Percentiles rank a stretch among this genome's conserved stretches.
Evolutionary conservation across 2,888 invertebrate genomes (phyloP).

Genomic region (Polylopha cassiicola): DNA sequence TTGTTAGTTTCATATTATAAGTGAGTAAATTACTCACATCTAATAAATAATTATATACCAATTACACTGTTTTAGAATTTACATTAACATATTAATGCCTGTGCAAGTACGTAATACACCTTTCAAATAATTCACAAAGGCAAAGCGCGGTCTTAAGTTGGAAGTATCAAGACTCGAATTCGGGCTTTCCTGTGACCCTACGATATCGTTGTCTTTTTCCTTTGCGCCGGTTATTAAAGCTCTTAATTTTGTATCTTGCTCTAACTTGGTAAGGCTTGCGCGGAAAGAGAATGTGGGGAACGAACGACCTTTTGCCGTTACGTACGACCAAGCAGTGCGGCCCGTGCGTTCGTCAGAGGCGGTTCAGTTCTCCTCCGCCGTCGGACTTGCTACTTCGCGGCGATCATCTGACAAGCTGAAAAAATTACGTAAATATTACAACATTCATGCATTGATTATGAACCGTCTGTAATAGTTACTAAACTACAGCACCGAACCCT

Average conservation of each 20-base stretch:
- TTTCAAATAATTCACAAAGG: slow-evolving; percentile 71
- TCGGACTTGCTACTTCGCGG: slow-evolving; percentile 49
- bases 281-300: slow-evolving; percentile 77
- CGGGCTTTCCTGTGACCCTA: slow-evolving; percentile 71
- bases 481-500: slow-evolving; percentile 34
- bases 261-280: slow-evolving; percentile 73
- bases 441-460: slow-evolving; percentile 68
- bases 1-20: too few species aligned
- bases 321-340: slow-evolving; percentile 74
- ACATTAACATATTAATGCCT: slow-evolving; percentile 46
- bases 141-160: slow-evolving; percentile 69
- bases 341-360: slow-evolving; percentile 67
- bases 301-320: slow-evolving; percentile 76
- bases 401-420: slow-evolving; percentile 62
- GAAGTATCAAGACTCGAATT: slow-evolving; percentile 73
- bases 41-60: slow-evolving; percentile 36
- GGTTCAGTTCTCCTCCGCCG: slow-evolving; percentile 41
- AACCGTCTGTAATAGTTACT: slow-evolving; percentile 51
- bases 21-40: not conserved
- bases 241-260: slow-evolving; percentile 50
- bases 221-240: slow-evolving; percentile 30
- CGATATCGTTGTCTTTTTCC: slow-evolving; percentile 46
- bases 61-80: slow-evolving; percentile 44
- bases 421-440: slow-evolving; percentile 77
- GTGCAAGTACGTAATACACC: slow-evolving; percentile 61